Evolutionary conservation across 2,797 vertebrate genomes (phyloP).

Genomic region (Agapornis canus): DNA sequence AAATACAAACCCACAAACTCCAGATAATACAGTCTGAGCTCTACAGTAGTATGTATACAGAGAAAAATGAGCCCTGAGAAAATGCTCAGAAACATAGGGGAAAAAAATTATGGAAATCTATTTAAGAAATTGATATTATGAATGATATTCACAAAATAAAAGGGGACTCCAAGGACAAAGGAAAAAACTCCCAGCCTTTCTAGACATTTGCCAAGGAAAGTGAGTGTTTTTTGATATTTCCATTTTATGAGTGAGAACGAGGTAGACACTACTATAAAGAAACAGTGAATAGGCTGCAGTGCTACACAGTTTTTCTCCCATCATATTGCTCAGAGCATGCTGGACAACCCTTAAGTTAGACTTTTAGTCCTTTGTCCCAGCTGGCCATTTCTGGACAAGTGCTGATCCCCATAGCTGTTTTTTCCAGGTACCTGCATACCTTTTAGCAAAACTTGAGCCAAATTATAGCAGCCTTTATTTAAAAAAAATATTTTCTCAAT

Average conservation of each 20-base stretch:
- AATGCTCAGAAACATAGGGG: neutral
- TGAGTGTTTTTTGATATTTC: neutral
- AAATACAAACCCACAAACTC: neutral
- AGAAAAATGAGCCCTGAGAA: neutral
- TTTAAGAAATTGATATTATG: neutral
- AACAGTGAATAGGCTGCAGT: neutral
- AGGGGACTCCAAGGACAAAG: neutral
- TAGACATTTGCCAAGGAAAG: neutral
- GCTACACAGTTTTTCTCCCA: neutral
- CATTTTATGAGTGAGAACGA: neutral
- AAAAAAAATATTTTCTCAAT: neutral
- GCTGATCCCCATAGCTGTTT: neutral
- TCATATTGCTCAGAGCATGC: neutral
- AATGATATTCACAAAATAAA: neutral
- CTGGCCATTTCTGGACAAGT: neutral
- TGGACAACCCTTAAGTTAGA: neutral
- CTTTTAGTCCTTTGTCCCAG: neutral
- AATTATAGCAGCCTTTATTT: neutral
- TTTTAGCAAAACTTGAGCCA: neutral
- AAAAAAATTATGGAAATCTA: neutral
- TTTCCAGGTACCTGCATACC: neutral
- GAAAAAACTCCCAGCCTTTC: neutral
- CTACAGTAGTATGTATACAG: neutral
- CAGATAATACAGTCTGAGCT: neutral
- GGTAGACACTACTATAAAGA: neutral